Evolutionary conservation across 2,888 invertebrate genomes (phyloP).

Genomic region (Drosophila eohydei): DNA sequence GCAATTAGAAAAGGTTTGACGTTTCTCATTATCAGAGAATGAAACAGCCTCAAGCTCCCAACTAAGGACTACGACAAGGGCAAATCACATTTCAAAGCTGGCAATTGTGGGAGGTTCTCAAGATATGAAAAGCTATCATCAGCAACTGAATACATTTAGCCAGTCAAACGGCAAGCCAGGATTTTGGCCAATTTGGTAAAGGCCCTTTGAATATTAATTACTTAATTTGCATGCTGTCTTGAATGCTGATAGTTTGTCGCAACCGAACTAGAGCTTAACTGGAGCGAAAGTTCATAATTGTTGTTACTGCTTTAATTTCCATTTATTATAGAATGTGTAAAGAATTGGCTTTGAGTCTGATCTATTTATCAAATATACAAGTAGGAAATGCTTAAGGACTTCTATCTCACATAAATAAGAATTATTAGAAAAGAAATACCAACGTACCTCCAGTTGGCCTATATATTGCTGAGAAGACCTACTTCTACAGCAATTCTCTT

Average conservation of each 20-base stretch:
- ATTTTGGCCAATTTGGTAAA: slow-evolving; percentile 3
- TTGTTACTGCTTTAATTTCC: not conserved
- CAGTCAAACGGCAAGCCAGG: not conserved
- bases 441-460: no score
- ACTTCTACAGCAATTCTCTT: not conserved
- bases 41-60: not conserved
- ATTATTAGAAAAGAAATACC: not conserved
- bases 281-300: not conserved
- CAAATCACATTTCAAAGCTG: not conserved
- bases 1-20: slow-evolving; percentile 60
- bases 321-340: not conserved
- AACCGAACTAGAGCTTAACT: not conserved
- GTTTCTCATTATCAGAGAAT: slow-evolving; percentile 18
- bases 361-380: not conserved
- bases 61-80: not conserved
- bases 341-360: not conserved
- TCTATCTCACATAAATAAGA: no score
- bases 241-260: no score
- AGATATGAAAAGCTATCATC: not conserved
- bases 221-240: not conserved
- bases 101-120: not conserved
- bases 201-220: not conserved
- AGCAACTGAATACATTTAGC: not conserved
- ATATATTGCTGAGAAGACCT: no score
- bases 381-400: no score